Conservation (phyloP, 2,888 invertebrate genomes). For the Cynaeus angustus region DNA sequence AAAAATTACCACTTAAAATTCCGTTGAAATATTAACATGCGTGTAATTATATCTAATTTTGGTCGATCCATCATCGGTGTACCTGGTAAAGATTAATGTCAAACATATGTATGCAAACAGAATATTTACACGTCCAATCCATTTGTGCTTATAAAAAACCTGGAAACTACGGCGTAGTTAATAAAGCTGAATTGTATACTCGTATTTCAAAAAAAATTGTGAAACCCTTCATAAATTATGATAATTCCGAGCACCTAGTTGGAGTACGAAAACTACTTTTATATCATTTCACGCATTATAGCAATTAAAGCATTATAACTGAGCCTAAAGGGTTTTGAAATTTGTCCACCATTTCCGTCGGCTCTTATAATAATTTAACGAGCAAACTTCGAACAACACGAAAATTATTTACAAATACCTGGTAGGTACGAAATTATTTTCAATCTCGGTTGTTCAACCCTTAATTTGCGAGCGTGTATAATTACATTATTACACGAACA, state of each 20-base stretch:
- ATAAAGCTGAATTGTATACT: no score
- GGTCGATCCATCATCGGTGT: constrained; percentile 16
- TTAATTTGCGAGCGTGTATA: constrained; percentile 42
- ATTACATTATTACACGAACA: constrained; percentile 49
- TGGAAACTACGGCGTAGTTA: no score
- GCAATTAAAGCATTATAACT: not conserved
- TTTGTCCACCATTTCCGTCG: constrained; percentile 15
- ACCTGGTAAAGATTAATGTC: not conserved
- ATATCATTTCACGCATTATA: constrained; percentile 6
- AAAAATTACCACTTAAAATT: constrained; percentile 43
- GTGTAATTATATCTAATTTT: constrained; percentile 37
- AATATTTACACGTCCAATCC: no score
- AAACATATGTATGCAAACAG: not conserved
- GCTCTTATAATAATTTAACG: constrained; percentile 40
- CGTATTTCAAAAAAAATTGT: no score
- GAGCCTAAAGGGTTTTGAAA: not conserved
- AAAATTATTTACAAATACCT: constrained; percentile 45
- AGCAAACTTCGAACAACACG: constrained; percentile 29
- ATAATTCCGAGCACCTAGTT: not conserved
- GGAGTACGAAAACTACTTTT: not conserved
- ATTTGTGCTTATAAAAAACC: no score
- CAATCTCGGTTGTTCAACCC: constrained; percentile 45
- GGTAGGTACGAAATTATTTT: constrained; percentile 46
- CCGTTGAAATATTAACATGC: constrained; percentile 30
- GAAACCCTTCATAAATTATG: not conserved